Percentiles rank a stretch among this genome's conserved stretches.
phyloP scores from a whole-genome alignment of 2,797 vertebrate species.

The Iguana delicatissima region DNA sequence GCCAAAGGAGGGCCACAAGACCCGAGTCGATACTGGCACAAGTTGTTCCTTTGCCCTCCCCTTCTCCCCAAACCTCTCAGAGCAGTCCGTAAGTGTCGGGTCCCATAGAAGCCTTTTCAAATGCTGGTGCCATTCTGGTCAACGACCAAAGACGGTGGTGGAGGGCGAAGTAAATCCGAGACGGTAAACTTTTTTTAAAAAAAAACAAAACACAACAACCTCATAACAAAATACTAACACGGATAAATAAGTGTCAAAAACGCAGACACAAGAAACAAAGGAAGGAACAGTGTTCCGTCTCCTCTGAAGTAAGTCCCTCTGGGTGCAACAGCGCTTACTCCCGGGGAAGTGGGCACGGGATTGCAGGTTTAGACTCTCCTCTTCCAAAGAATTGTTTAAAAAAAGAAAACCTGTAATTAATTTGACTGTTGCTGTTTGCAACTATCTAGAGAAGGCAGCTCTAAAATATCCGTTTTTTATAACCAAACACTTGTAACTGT shows the following conservation, averaged over 20 bases:
- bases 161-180: no score
- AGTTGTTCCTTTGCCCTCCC: constrained; percentile 29
- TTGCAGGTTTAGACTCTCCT: background rate
- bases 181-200: no score
- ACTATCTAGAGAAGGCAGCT: constrained; percentile 51
- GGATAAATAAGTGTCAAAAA: no score
- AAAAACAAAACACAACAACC: no score
- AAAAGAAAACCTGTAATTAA: background rate
- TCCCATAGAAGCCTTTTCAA: no score
- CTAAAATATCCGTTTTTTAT: constrained; percentile 58
- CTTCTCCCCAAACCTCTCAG: no score
- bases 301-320: background rate
- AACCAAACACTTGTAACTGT: constrained; percentile 61
- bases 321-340: background rate
- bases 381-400: no score
- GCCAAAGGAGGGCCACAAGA: constrained; percentile 35
- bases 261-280: background rate
- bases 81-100: no score
- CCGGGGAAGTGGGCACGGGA: background rate
- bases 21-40: constrained; percentile 31
- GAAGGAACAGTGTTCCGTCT: constrained; percentile 24
- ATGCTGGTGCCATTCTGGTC: no score
- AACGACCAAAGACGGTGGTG: no score
- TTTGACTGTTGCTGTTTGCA: background rate
- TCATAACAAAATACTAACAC: background rate